phyloP scores from a whole-genome alignment of 2,888 invertebrate genomes.

The Thelaira solivaga region DNA sequence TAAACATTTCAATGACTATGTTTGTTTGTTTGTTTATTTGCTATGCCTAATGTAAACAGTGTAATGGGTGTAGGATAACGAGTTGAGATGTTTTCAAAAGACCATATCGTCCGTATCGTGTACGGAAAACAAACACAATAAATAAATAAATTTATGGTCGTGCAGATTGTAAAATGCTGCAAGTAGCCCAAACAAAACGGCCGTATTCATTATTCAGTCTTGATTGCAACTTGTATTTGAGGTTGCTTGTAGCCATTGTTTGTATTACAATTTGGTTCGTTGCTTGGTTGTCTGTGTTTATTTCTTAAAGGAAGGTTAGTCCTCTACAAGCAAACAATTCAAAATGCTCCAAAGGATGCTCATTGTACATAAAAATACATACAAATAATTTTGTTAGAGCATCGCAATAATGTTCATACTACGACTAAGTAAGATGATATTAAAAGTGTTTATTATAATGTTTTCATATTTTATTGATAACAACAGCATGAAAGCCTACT shows the following conservation, averaged over 20 bases:
- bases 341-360: conserved; percentile 24
- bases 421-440: too few species aligned
- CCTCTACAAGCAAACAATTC: neutral
- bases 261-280: conserved; percentile 20
- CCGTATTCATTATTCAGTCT: conserved; percentile 32
- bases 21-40: conserved; percentile 7
- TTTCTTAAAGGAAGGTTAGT: conserved; percentile 19
- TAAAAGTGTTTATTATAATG: conserved; percentile 57
- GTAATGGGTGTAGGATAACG: conserved; percentile 58
- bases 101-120: conserved; percentile 45
- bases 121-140: conserved; percentile 62
- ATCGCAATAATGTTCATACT: neutral
- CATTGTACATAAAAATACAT: conserved; percentile 11
- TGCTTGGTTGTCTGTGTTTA: conserved; percentile 24
- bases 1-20: neutral
- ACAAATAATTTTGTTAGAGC: conserved; percentile 12
- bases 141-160: conserved; percentile 61
- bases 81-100: conserved; percentile 56
- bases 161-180: conserved; percentile 50
- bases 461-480: conserved; percentile 45
- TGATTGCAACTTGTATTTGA: conserved; percentile 17
- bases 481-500: conserved; percentile 4
- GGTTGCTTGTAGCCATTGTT: conserved; percentile 27
- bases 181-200: conserved; percentile 27
- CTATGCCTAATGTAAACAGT: conserved; percentile 56